These are phyloP conservation scores for Nemotelus nigrinus DNA, from an alignment of 2,888 invertebrate genomes.

Conservation along the genomic window DNA sequence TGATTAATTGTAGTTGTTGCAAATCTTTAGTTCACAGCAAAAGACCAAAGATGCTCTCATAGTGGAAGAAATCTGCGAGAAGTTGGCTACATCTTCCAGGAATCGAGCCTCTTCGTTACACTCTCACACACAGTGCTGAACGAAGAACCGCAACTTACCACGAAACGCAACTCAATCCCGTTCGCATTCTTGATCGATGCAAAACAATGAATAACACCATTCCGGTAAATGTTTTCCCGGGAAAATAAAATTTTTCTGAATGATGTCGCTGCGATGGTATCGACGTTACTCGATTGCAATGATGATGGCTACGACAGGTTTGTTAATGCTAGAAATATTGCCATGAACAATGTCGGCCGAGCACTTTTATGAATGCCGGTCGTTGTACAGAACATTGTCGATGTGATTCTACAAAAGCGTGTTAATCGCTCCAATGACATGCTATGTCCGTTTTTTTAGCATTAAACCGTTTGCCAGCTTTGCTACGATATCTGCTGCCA, in stretches of 20 bases:
- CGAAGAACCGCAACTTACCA: no score
- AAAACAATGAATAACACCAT: slow-evolving; percentile 11
- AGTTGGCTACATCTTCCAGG: no score
- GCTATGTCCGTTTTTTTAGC: slow-evolving; percentile 50
- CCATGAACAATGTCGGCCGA: background rate
- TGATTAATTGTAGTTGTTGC: no score
- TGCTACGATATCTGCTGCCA: background rate
- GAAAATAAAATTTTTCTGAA: slow-evolving; percentile 48
- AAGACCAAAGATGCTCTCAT: no score
- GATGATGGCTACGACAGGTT: background rate
- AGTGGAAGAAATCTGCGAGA: no score
- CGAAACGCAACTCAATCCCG: no score
- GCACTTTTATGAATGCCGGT: slow-evolving; percentile 40
- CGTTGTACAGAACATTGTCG: slow-evolving; percentile 46
- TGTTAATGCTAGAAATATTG: background rate
- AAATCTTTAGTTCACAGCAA: no score
- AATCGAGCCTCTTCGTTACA: no score
- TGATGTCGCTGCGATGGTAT: slow-evolving; percentile 11
- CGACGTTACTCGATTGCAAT: background rate
- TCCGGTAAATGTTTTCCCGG: slow-evolving; percentile 45
- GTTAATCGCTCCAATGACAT: slow-evolving; percentile 57
- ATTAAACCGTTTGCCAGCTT: background rate
- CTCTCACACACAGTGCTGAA: no score
- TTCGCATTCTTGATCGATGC: no score
- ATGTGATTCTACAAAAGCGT: slow-evolving; percentile 55